phyloP scores from a whole-genome alignment of 1,140 invertebrate species.

The Philotrypesis tridentata region DNA sequence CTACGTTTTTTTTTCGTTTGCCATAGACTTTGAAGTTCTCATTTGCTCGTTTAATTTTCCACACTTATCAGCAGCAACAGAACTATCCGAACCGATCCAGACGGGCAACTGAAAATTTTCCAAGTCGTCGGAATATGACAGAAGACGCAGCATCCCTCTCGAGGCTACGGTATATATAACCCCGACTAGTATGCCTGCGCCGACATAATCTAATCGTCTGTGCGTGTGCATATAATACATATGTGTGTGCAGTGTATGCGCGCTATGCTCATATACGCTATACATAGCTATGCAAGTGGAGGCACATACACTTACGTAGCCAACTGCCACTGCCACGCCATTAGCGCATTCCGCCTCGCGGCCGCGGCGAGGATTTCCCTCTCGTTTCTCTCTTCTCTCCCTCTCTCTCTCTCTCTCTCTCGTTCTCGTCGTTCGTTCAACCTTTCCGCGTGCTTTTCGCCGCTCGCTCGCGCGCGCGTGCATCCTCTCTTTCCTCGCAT shows the following conservation, averaged over 20 bases:
- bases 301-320: neutral
- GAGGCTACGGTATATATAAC: too few relatives aligned
- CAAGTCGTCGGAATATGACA: too few relatives aligned
- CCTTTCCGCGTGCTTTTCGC: slow-evolving; percentile 8
- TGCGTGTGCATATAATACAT: neutral
- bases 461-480: too few relatives aligned
- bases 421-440: slow-evolving; percentile 13
- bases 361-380: neutral
- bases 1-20: too few relatives aligned
- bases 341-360: slow-evolving; percentile 35
- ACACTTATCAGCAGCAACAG: too few relatives aligned
- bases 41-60: too few relatives aligned
- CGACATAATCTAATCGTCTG: neutral
- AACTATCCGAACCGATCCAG: too few relatives aligned
- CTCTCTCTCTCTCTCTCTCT: slow-evolving; percentile 14
- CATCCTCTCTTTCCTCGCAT: neutral
- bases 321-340: neutral
- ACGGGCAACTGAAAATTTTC: too few relatives aligned
- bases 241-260: neutral
- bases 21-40: too few relatives aligned
- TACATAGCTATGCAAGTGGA: neutral
- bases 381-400: slow-evolving; percentile 5
- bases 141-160: neutral
- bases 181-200: too few relatives aligned
- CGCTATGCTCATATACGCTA: neutral